Percentiles rank a stretch among this genome's conserved stretches.
phyloP scores from a whole-genome alignment of 2,888 invertebrate genomes.

The Congeria kusceri region DNA sequence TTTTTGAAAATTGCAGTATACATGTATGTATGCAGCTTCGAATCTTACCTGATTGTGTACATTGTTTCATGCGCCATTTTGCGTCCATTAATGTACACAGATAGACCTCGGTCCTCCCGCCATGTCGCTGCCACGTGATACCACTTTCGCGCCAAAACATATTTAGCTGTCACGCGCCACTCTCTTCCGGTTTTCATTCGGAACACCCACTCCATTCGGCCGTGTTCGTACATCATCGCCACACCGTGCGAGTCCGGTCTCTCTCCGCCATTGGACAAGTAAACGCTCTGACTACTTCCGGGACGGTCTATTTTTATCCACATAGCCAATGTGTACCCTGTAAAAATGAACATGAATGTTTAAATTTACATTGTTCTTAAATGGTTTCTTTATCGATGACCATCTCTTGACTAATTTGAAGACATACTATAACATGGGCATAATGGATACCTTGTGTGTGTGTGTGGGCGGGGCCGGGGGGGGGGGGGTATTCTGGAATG shows the following conservation, averaged over 20 bases:
- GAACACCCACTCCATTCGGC: constrained; percentile 81
- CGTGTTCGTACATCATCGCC: constrained; percentile 81
- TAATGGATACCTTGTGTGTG: no score
- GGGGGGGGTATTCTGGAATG: no score
- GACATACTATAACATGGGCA: no score
- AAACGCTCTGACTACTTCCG: constrained; percentile 74
- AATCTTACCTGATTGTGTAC: constrained; percentile 47
- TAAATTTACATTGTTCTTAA: no score
- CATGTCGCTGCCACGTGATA: constrained; percentile 83
- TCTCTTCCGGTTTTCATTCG: constrained; percentile 76
- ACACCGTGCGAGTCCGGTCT: constrained; percentile 80
- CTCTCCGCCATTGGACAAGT: constrained; percentile 84
- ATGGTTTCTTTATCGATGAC: no score
- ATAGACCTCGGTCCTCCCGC: constrained; percentile 74
- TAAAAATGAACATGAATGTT: constrained; percentile 13
- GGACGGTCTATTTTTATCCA: constrained; percentile 81
- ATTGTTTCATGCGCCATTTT: constrained; percentile 60
- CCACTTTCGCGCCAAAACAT: constrained; percentile 79
- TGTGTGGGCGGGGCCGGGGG: no score
- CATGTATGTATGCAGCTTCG: no score
- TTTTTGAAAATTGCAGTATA: no score
- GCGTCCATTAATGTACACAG: constrained; percentile 81
- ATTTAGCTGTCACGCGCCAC: constrained; percentile 74
- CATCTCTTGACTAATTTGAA: no score
- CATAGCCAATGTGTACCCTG: constrained; percentile 83